Evolutionary conservation across 2,888 invertebrate species (phyloP), one percentile per base, ranked within the genome.

Genomic region (Cryptus armator): DNA sequence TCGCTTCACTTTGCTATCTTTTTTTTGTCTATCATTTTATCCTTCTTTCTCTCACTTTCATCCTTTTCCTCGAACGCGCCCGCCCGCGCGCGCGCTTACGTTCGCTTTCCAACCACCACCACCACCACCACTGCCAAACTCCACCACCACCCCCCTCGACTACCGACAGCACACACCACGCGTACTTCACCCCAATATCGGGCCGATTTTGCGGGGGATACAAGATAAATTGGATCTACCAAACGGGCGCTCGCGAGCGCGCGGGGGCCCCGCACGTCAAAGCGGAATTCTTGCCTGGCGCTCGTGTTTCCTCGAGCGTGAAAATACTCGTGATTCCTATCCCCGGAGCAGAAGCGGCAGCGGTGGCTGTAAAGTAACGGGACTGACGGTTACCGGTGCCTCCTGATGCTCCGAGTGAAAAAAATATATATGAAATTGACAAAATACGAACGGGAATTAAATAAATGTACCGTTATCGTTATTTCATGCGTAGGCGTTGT

Each of bases 151-250:
- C 68, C 10, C 66, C 51, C 43, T 66, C 53, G 66, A 29, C 51
- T 51, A 81, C 72, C 44, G 67, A 43, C 70, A 62, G 56, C 81
- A 71, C 76, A 81, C 84, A 62, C 56, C 51, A 48, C 19, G 59
- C 70, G 81, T 84, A 81, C 78, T 84, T 81, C 78, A 67, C 68
- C 80, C 86, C 87, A 86, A 87, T 86, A 87, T 85, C 85, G 79
- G 76, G 74, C 83, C 76, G 72, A 86, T 86, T 86, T 86, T 85
- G 81, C 84, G 80, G 9, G 37, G 37, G 59, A 87, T 86, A 88
- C 87, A 88, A 90, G 87, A 91, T 90, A 90, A 90, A 91, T 90
- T 89, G 88, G 87, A 89, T 89, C 88, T 83, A 86, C 86, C 89
- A 86, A 87, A 85, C 87, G 85, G 81, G 86, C 72, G 81, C 37